A percentile compares a stretch with the other conserved stretches of the same genome.
These are phyloP conservation scores for Alca torda DNA, from an alignment of 2,797 vertebrate species.

Conservation along the genomic window DNA sequence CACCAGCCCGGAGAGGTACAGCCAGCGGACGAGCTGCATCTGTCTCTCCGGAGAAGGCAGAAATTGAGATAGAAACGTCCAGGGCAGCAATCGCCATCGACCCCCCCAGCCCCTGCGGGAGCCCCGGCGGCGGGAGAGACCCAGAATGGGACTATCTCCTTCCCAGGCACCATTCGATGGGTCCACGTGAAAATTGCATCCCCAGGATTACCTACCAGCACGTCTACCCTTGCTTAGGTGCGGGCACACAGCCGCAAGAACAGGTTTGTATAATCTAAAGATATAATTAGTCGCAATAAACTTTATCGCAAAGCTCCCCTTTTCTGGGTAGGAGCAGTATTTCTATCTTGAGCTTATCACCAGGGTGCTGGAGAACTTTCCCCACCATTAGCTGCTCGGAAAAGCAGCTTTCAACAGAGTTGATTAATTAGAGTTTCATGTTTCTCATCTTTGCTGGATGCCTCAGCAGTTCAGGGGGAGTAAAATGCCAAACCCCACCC, in stretches of 20 bases:
- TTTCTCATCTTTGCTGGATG: not conserved
- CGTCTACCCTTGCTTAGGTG: accelerated
- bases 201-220: accelerated
- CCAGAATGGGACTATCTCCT: not conserved
- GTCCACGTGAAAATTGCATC: accelerated
- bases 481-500: not conserved
- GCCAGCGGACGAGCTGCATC: conserved; percentile 6
- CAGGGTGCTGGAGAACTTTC: not conserved
- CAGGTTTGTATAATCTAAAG: accelerated
- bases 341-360: not conserved
- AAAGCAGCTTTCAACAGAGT: not conserved
- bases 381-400: not conserved
- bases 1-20: conserved; percentile 47
- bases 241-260: not conserved
- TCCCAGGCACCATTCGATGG: not conserved
- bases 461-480: not conserved
- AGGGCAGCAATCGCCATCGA: accelerated
- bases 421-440: not conserved
- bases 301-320: not conserved
- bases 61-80: accelerated
- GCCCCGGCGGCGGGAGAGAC: not conserved
- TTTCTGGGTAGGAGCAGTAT: not conserved
- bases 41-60: not conserved
- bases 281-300: accelerated
- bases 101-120: no score